phyloP scores from a whole-genome alignment of 2,888 invertebrate genomes.

The Dryocosmus kuriphilus region DNA sequence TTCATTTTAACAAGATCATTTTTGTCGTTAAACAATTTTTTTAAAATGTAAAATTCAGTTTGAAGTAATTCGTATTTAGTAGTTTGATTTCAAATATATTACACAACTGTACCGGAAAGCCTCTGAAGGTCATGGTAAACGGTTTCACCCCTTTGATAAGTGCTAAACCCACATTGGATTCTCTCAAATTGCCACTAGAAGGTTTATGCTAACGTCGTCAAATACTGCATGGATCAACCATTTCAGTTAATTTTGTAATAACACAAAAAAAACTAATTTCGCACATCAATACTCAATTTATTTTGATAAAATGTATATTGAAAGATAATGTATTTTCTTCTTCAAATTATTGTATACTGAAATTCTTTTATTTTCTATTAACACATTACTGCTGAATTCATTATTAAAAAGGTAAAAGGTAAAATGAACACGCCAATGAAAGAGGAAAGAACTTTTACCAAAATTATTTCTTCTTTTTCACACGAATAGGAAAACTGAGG shows the following conservation, averaged over 20 bases:
- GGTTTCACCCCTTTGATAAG: background rate
- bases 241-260: background rate
- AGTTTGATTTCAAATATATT: background rate
- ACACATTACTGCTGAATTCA: too few species aligned
- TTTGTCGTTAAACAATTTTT: background rate
- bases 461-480: too few species aligned
- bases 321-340: too few species aligned
- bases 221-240: background rate
- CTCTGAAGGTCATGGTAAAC: conserved; percentile 15
- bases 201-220: background rate
- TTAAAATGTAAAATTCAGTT: background rate
- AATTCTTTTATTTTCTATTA: too few species aligned
- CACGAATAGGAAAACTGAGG: too few species aligned
- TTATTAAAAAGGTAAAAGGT: too few species aligned
- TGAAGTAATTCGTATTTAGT: background rate
- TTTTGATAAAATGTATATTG: too few species aligned
- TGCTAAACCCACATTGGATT: background rate
- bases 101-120: background rate
- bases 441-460: too few species aligned
- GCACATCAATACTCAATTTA: background rate
- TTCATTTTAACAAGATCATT: background rate
- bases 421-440: too few species aligned
- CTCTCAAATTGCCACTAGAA: conserved; percentile 11
- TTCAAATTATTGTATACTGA: too few species aligned
- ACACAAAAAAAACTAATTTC: background rate